phyloP scores from a whole-genome alignment of 2,113 vertebrate species.

The Tretioscincus oriximinensis region DNA sequence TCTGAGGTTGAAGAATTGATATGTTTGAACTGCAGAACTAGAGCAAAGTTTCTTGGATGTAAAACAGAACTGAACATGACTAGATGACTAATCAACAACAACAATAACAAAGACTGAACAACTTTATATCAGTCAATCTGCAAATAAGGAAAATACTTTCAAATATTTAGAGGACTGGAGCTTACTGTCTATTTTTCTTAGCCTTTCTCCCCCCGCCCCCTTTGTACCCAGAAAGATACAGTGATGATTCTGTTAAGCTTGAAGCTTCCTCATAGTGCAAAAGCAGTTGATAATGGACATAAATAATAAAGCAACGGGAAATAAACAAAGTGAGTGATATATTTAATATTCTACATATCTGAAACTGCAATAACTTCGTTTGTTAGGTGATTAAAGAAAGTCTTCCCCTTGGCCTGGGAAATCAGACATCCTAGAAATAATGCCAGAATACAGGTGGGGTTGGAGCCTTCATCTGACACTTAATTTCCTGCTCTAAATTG shows the following conservation, averaged over 20 bases:
- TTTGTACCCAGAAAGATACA: too few relatives aligned
- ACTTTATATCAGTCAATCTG: neutral
- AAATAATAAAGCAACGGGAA: neutral
- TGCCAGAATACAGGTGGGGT: neutral
- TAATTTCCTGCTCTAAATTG: conserved; percentile 25
- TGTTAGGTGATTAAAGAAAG: conserved; percentile 2
- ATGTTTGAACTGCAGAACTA: too few relatives aligned
- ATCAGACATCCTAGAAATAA: neutral
- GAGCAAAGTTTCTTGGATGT: too few relatives aligned
- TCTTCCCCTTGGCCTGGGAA: neutral
- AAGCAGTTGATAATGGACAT: neutral
- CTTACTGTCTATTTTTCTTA: too few relatives aligned
- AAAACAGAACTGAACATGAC: too few relatives aligned
- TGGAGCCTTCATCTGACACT: neutral
- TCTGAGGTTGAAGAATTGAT: too few relatives aligned
- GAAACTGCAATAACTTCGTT: neutral
- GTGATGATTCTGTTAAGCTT: too few relatives aligned
- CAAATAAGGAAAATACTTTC: neutral
- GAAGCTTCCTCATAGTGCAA: neutral
- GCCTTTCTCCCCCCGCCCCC: neutral
- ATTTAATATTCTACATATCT: conserved; percentile 16
- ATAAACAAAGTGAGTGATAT: neutral
- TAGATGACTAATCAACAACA: too few relatives aligned
- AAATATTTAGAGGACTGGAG: neutral
- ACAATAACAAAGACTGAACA: too few relatives aligned